Evolutionary conservation across 2,113 vertebrate genomes (phyloP).

Genomic region (Pagrus major): DNA sequence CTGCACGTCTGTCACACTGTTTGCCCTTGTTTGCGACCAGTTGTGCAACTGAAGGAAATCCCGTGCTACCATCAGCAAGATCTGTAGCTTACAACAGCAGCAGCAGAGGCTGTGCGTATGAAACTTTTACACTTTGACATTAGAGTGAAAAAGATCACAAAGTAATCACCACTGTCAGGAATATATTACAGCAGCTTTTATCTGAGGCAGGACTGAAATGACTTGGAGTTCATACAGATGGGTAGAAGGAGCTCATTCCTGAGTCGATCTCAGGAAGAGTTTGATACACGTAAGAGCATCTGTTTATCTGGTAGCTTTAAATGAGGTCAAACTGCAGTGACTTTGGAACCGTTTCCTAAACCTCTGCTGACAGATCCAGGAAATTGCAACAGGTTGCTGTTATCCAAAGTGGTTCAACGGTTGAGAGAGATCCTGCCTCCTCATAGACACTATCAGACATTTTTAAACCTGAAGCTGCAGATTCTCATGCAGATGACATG

Average conservation of each 20-base stretch:
- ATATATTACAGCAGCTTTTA: too few species aligned
- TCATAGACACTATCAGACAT: not conserved
- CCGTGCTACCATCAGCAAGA: slow-evolving; percentile 63
- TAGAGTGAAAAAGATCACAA: not conserved
- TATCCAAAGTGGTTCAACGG: not conserved
- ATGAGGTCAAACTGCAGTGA: not conserved
- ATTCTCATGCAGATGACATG: not conserved
- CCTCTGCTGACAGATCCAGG: not conserved
- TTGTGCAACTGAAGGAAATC: slow-evolving; percentile 71
- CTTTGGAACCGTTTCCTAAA: not conserved
- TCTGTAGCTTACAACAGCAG: slow-evolving; percentile 25
- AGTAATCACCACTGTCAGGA: not conserved
- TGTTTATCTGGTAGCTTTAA: slow-evolving; percentile 10
- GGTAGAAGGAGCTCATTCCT: not conserved
- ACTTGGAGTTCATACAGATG: too few species aligned
- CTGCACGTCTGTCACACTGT: slow-evolving; percentile 13
- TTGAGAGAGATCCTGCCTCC: not conserved
- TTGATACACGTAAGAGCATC: not conserved
- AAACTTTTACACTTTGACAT: slow-evolving; percentile 1
- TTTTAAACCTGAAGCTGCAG: too few species aligned
- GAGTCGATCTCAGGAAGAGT: not conserved
- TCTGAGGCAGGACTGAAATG: not conserved
- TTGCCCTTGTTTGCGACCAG: slow-evolving; percentile 28
- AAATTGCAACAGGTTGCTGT: slow-evolving; percentile 8
- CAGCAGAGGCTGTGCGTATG: not conserved